Conservation (phyloP, 2,888 invertebrate species). For the Cacoxenus indagator region DNA sequence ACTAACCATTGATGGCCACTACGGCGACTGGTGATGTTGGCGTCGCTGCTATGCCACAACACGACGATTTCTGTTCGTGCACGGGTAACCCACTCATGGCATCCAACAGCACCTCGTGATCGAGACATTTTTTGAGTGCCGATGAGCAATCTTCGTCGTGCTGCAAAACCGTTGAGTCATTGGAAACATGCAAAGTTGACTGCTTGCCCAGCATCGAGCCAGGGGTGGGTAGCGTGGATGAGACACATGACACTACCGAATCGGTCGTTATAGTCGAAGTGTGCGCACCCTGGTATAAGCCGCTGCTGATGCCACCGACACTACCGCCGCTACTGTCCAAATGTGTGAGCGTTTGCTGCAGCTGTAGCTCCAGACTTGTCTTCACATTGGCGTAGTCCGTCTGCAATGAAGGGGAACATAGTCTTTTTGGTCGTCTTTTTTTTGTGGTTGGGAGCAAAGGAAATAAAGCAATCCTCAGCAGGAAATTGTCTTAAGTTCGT, state of each 20-base stretch:
- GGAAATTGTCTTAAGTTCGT: conserved; percentile 65
- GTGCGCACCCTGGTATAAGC: conserved; percentile 45
- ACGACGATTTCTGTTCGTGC: conserved; percentile 53
- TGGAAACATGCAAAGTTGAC: conserved; percentile 27
- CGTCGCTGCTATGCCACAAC: conserved; percentile 40
- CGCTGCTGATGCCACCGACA: conserved; percentile 26
- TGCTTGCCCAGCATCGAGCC: conserved; percentile 28
- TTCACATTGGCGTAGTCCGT: conserved; percentile 57
- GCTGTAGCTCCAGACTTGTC: conserved; percentile 55
- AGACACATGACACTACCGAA: conserved; percentile 61
- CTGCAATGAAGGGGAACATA: conserved; percentile 32
- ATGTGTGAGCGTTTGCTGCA: conserved; percentile 56
- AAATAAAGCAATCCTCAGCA: conserved; percentile 66
- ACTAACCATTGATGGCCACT: conserved; percentile 18
- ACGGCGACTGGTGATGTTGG: conserved; percentile 17
- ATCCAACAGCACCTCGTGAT: conserved; percentile 54
- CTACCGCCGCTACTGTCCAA: conserved; percentile 50
- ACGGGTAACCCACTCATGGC: conserved; percentile 49
- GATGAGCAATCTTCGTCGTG: conserved; percentile 26
- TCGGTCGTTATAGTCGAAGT: conserved; percentile 59
- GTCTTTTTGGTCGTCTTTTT: no score
- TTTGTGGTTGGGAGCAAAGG: conserved; percentile 44
- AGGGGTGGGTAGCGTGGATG: conserved; percentile 52
- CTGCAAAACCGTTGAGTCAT: not conserved
- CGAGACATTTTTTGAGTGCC: conserved; percentile 62